Percentiles rank a stretch among this genome's conserved stretches.
Evolutionary conservation across 2,797 vertebrate genomes (phyloP).

Genomic region (Cyclura pinguis): DNA sequence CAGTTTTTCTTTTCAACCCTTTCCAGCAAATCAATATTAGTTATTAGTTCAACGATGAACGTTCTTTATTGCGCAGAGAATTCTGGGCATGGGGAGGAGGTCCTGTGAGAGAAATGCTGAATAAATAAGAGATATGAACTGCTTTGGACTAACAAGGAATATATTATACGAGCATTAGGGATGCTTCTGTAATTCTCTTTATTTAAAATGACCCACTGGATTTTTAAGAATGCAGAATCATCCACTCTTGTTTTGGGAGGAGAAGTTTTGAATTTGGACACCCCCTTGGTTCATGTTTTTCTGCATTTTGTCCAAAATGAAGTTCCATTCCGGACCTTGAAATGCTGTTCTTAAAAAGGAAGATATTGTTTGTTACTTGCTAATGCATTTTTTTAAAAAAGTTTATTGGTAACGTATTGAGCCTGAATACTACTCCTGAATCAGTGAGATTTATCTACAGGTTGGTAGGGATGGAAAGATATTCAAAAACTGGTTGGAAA

Average conservation of each 20-base stretch:
- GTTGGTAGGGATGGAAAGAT: no score
- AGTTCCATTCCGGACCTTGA: no score
- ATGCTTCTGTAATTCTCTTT: neutral
- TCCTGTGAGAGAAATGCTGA: neutral
- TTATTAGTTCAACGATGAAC: slow-evolving; percentile 46
- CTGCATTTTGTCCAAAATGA: no score
- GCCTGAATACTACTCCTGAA: no score
- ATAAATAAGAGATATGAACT: slow-evolving; percentile 53
- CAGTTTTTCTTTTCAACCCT: neutral
- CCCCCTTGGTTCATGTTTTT: neutral
- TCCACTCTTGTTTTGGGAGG: neutral
- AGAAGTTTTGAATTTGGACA: neutral
- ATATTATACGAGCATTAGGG: neutral
- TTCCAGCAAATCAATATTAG: slow-evolving; percentile 29
- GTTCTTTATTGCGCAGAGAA: slow-evolving; percentile 13
- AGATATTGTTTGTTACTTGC: no score
- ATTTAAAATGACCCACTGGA: neutral
- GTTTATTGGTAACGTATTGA: no score
- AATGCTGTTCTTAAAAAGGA: no score
- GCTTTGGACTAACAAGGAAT: slow-evolving; percentile 22
- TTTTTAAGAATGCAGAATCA: neutral
- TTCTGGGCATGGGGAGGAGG: neutral
- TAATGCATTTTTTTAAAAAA: no score
- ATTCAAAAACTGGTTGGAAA: no score
- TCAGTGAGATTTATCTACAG: no score